Base-by-base conservation (phyloP, 2,888 invertebrate genomes). In the Tenthredo scrophulariae region DNA sequence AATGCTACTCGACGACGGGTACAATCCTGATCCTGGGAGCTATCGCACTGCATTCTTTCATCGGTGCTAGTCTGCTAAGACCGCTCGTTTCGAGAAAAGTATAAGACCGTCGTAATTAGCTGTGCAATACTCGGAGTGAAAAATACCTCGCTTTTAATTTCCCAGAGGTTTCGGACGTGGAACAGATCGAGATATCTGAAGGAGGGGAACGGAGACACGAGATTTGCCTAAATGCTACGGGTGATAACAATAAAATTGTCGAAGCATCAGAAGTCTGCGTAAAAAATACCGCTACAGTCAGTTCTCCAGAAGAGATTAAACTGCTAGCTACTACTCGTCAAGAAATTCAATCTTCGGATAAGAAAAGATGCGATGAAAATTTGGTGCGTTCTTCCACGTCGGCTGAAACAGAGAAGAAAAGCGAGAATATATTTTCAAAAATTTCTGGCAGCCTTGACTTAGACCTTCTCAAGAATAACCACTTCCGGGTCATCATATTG, bases 1-100 rank as follows among this genome's bases (percentile, higher is more conserved):
- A 91, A 2, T 84, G 87, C 46, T 93, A 94, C 79, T 94, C 93
- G 1, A 92, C 91, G 2, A 91, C 90, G 58, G 94, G 94, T 9
- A 94, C 95, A 1, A 93, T 94, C 75, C 88, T 95, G 83, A 92
- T 95, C 58, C 90, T 95, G 74, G 93, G 94, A 26, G 94, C 92
- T 0, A 91, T 95, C 33, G 92, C 94, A 1, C 90, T 94, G 65
- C 93, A 95, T 86, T 93, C 94, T 0, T 89, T 94, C 2, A 90
- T 94, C 22, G 94, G 94, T 0, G 94, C 94, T 18, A 90, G 93
- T 43, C 90, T 95, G 22, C 90, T 95, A 22, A 93, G 93, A 87
- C 95, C 95, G 0, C 91, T 94, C 18, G 90, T 89, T 85, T 87
- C 87, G 6, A 43, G 13, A 7, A 84, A 83, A 75, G 88, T 87